Conservation (phyloP, 2,888 invertebrate genomes). For the Polyommatus iphigenia region DNA sequence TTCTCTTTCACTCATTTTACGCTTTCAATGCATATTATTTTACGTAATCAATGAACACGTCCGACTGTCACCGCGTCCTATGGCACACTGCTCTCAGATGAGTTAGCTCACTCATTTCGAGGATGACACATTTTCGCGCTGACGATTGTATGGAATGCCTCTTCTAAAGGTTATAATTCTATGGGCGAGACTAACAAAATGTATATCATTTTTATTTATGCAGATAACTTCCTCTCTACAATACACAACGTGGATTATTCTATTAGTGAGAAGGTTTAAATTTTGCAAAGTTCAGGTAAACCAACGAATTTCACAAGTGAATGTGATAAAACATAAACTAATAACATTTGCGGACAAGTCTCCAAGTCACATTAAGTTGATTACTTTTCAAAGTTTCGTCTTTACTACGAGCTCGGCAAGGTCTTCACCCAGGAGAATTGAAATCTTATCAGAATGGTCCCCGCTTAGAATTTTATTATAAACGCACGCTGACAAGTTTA, state of each 20-base stretch:
- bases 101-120: too few relatives aligned
- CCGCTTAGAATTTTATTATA: conserved; percentile 10
- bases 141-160: too few relatives aligned
- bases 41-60: too few relatives aligned
- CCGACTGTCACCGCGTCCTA: too few relatives aligned
- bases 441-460: conserved; percentile 14
- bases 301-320: not conserved
- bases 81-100: too few relatives aligned
- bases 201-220: too few relatives aligned
- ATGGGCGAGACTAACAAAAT: too few relatives aligned
- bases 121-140: too few relatives aligned
- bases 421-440: conserved; percentile 12
- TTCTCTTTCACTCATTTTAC: too few relatives aligned
- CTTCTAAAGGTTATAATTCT: too few relatives aligned
- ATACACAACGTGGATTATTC: not conserved
- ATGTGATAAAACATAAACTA: conserved; percentile 21
- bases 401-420: not conserved
- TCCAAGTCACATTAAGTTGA: conserved; percentile 18
- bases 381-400: conserved; percentile 25
- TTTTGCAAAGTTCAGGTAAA: not conserved
- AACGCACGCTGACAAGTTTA: not conserved
- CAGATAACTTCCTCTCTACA: too few relatives aligned
- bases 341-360: conserved; percentile 18
- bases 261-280: not conserved
- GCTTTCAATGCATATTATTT: too few relatives aligned